phyloP scores from a whole-genome alignment of 2,113 vertebrate genomes.

The Grus americana region DNA sequence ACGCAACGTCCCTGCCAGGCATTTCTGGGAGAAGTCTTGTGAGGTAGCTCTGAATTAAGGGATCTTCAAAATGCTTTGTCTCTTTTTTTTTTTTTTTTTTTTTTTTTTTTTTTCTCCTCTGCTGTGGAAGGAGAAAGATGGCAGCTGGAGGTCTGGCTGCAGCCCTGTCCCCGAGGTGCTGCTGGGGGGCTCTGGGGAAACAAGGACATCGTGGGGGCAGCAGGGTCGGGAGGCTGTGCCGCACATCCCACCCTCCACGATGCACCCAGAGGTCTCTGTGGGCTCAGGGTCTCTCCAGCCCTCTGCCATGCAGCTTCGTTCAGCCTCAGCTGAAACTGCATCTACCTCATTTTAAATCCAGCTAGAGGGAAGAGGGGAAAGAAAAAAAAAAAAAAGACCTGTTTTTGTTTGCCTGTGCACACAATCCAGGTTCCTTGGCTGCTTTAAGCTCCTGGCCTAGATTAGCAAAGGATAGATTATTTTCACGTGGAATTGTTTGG shows the following conservation, averaged over 20 bases:
- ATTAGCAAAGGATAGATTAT: background rate
- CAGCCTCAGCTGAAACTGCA: background rate
- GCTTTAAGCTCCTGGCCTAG: background rate
- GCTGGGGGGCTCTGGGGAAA: background rate
- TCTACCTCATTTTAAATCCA: background rate
- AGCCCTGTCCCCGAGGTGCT: fast-evolving
- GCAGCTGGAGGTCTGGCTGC: background rate
- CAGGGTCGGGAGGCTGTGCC: background rate
- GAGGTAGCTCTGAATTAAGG: background rate
- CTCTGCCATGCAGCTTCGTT: background rate
- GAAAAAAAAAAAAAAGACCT: background rate
- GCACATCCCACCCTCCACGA: background rate
- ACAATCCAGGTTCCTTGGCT: background rate
- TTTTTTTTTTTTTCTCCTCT: background rate
- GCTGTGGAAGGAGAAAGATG: background rate
- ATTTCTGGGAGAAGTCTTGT: background rate
- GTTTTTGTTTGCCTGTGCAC: background rate
- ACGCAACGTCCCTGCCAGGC: background rate
- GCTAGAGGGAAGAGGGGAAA: background rate
- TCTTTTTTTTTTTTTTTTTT: fast-evolving
- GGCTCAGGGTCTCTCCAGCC: background rate
- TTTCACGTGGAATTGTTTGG: background rate
- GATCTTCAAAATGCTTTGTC: background rate
- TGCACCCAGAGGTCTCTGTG: too few relatives aligned
- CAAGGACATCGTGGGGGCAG: fast-evolving